These are phyloP conservation scores for Sula dactylatra DNA, from an alignment of 2,113 vertebrate genomes.

Conservation along the genomic window DNA sequence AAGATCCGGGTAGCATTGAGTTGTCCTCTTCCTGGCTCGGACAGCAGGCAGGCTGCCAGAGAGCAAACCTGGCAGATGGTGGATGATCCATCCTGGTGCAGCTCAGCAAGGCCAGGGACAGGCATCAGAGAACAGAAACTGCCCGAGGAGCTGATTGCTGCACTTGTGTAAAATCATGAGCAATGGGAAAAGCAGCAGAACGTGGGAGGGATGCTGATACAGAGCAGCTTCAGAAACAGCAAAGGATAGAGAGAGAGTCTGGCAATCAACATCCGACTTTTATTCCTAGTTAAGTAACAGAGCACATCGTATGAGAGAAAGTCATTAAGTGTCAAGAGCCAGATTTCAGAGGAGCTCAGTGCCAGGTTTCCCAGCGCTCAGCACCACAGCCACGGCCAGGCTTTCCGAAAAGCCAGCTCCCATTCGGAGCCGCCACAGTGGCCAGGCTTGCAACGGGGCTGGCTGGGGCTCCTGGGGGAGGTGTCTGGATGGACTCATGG, in stretches of 20 bases:
- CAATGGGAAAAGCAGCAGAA: conserved; percentile 38
- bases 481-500: background rate
- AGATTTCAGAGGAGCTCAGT: background rate
- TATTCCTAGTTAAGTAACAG: conserved; percentile 33
- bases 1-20: background rate
- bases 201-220: conserved; percentile 6
- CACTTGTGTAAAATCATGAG: conserved; percentile 12
- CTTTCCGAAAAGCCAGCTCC: conserved; percentile 3
- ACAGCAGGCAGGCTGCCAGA: background rate
- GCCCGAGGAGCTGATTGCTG: accelerated
- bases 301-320: background rate
- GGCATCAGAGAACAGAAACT: background rate
- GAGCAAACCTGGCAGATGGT: background rate
- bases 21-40: background rate
- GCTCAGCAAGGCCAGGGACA: background rate
- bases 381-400: background rate
- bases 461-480: background rate
- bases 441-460: background rate
- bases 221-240: conserved; percentile 12
- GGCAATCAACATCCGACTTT: background rate
- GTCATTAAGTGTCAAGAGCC: conserved; percentile 39
- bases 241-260: background rate
- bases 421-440: accelerated
- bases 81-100: background rate
- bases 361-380: conserved; percentile 37